These are phyloP conservation scores for Podarcis cretensis DNA, from an alignment of 2,113 vertebrate species.

Conservation along the genomic window DNA sequence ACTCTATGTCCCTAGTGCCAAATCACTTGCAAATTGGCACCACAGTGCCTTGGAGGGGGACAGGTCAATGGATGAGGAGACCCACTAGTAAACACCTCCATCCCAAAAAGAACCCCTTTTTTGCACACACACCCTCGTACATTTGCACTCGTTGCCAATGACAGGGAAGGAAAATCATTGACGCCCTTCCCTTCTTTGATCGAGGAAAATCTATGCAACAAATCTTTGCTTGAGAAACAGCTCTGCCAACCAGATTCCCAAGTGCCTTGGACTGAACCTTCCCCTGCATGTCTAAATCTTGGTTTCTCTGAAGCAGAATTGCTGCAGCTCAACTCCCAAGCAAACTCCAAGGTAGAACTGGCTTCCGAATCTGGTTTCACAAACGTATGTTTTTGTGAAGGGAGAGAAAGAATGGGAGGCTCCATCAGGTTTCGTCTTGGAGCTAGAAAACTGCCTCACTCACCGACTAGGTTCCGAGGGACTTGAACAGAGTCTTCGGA, in stretches of 20 bases:
- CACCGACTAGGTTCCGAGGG: slow-evolving; percentile 89
- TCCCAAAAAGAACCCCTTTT: too few species aligned
- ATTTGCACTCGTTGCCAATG: background rate
- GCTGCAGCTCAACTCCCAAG: background rate
- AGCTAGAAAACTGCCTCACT: slow-evolving; percentile 54
- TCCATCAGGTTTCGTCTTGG: background rate
- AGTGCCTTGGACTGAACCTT: too few species aligned
- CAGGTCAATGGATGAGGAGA: too few species aligned
- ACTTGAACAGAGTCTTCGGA: slow-evolving; percentile 92
- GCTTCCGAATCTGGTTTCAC: too few species aligned
- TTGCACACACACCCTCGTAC: too few species aligned
- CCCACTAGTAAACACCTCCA: too few species aligned
- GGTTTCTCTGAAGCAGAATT: background rate
- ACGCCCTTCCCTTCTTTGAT: too few species aligned
- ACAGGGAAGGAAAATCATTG: background rate
- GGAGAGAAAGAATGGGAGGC: background rate
- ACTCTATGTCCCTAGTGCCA: too few species aligned
- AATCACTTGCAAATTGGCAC: too few species aligned
- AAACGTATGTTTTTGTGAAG: background rate
- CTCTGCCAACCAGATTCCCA: background rate
- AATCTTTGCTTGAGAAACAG: too few species aligned
- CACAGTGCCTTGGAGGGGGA: too few species aligned
- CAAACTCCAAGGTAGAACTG: background rate
- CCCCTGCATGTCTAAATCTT: too few species aligned
- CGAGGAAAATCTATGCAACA: background rate